Evolutionary conservation across 1,140 invertebrate species (phyloP).

Genomic region (Chironomus tepperi): DNA sequence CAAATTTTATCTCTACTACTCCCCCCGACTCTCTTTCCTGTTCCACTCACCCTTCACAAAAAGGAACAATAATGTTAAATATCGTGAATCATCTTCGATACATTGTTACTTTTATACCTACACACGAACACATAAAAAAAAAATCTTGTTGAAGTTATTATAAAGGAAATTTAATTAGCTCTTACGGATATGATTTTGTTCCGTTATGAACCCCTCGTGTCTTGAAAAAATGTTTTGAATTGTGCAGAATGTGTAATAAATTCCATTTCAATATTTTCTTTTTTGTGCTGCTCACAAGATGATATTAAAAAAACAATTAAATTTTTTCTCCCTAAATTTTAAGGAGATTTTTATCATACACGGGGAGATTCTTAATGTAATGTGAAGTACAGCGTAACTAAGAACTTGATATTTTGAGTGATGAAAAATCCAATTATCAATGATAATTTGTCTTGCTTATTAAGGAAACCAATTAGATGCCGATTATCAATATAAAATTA

Average conservation of each 20-base stretch:
- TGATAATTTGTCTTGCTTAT: too few relatives aligned
- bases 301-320: background rate
- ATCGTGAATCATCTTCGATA: constrained; percentile 10
- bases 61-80: background rate
- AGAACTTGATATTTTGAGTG: too few relatives aligned
- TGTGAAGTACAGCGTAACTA: too few relatives aligned
- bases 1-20: background rate
- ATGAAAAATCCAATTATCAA: too few relatives aligned
- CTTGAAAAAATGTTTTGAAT: background rate
- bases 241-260: background rate
- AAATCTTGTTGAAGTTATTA: background rate
- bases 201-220: background rate
- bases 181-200: background rate
- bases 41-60: background rate
- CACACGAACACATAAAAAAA: too few relatives aligned
- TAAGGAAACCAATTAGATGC: too few relatives aligned
- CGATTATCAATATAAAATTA: too few relatives aligned
- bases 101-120: background rate
- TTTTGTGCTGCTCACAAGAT: background rate
- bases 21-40: background rate
- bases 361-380: too few relatives aligned
- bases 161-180: constrained; percentile 14
- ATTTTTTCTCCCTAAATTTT: too few relatives aligned
- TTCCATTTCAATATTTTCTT: background rate
- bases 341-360: too few relatives aligned